Conservation (phyloP, 2,888 invertebrate species). For the Platycheirus rosarum region DNA sequence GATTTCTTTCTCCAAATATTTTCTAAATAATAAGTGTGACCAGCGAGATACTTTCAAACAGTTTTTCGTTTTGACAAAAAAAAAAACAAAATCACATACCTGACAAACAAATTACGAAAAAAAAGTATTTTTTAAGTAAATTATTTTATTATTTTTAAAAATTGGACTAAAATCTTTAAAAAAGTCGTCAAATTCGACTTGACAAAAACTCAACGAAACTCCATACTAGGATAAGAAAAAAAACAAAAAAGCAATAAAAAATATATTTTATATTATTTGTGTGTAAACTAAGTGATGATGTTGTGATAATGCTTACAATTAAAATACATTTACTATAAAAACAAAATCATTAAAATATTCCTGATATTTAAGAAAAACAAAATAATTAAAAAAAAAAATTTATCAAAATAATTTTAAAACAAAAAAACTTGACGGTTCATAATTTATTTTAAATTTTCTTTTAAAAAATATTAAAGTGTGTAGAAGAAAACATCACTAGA, state of each 20-base stretch:
- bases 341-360: slow-evolving; percentile 38
- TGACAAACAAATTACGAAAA: slow-evolving; percentile 58
- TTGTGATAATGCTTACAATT: slow-evolving; percentile 72
- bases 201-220: slow-evolving; percentile 48
- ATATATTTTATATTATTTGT: slow-evolving; percentile 27
- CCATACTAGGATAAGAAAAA: slow-evolving; percentile 40
- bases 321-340: slow-evolving; percentile 20
- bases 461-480: no score
- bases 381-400: background rate
- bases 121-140: slow-evolving; percentile 59
- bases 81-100: slow-evolving; percentile 63
- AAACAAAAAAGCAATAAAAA: slow-evolving; percentile 5
- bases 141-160: slow-evolving; percentile 68
- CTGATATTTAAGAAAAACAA: slow-evolving; percentile 10
- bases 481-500: slow-evolving; percentile 17
- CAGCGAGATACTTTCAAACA: slow-evolving; percentile 66
- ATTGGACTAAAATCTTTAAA: slow-evolving; percentile 25
- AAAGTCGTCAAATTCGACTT: slow-evolving; percentile 27
- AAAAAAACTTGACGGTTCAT: slow-evolving; percentile 20
- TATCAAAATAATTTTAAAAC: background rate
- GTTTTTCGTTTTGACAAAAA: slow-evolving; percentile 52
- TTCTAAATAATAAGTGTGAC: slow-evolving; percentile 25
- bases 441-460: slow-evolving; percentile 25
- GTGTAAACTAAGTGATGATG: slow-evolving; percentile 71
- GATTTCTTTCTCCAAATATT: slow-evolving; percentile 39